Base-by-base conservation (phyloP, 2,888 invertebrate genomes). In the Allolobophora icterica region DNA sequence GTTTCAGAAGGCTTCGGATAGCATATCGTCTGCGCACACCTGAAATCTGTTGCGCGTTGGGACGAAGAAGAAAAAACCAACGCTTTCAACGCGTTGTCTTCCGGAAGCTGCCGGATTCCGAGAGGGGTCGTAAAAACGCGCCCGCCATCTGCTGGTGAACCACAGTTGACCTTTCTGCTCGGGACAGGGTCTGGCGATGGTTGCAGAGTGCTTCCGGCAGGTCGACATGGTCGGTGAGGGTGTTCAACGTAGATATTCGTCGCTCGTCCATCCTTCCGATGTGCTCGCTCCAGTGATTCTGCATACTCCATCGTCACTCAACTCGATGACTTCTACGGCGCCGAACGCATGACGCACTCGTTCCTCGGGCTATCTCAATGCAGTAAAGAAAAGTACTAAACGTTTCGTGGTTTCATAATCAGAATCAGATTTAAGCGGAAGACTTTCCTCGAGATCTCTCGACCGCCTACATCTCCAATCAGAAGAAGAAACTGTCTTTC, bases 161-260 rank as follows among this genome's bases (percentile, higher is more conserved):
- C 5, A 40, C 45, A 45, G 30, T 58, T 71, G 6, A 17, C 71
- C 71, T 71, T 71, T 71, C 71, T n/a, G n/a, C 21, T 38, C 21
- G 87, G 3, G 11, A 19, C 13, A 87, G 87, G 87, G 35, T 34
- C 34, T 34, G 87, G 87, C 87, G 38, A 34, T 21, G 87, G 30
- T 1, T 84, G 84, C 24, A 24, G 52, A 24, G 5, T 52, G 52
- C 24, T 52, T 52, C 52, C 52, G 1, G 2, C 52, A 21, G 84
- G 30, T 15, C 34, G 84, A 84, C 84, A 84, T 34, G 87, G 30
- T 24, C 87, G 87, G 17, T n/a, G 87, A 30, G 87, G 87, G 17
- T 35, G 34, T 19, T 87, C 87, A 24, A 87, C 87, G 87, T 87
- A 87, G 21, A 87, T 87, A 24, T 87, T 87, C 87, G 34, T 38